These are phyloP conservation scores for Ciconia boyciana DNA, from an alignment of 2,113 vertebrate genomes.

Conservation along the genomic window DNA sequence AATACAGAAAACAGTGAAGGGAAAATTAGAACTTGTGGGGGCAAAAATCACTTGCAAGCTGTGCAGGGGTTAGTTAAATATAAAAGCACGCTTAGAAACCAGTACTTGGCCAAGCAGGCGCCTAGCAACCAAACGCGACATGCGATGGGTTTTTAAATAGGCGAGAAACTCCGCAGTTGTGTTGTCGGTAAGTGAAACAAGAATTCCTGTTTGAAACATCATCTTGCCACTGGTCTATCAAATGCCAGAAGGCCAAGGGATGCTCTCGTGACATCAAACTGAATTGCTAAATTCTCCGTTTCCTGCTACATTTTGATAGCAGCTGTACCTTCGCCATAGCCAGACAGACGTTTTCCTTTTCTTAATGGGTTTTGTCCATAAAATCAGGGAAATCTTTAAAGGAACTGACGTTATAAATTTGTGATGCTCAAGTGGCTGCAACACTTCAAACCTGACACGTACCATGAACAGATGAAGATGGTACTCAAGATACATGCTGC, in stretches of 20 bases:
- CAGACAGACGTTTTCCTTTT: neutral
- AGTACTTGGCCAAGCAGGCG: neutral
- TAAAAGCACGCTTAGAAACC: slow-evolving; percentile 30
- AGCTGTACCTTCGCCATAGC: neutral
- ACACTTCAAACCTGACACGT: neutral
- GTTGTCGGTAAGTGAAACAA: neutral
- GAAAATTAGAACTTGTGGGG: neutral
- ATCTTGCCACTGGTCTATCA: neutral
- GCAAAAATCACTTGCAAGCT: slow-evolving; percentile 33
- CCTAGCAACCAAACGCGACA: slow-evolving; percentile 67
- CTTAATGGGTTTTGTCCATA: neutral
- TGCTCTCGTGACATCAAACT: neutral
- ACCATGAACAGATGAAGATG: neutral
- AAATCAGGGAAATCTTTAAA: neutral
- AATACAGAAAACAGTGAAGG: neutral
- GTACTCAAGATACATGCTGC: neutral
- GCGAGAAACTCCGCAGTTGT: neutral
- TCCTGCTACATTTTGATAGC: neutral
- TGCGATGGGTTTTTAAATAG: neutral
- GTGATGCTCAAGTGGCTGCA: neutral
- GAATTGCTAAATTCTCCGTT: neutral
- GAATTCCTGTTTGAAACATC: neutral
- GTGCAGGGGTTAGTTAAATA: slow-evolving; percentile 41
- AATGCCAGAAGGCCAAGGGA: neutral
- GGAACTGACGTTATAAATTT: neutral